Percentiles rank a stretch among this genome's conserved stretches.
Conservation (phyloP, 1,140 invertebrate species). For the Hirudo medicinalis region DNA sequence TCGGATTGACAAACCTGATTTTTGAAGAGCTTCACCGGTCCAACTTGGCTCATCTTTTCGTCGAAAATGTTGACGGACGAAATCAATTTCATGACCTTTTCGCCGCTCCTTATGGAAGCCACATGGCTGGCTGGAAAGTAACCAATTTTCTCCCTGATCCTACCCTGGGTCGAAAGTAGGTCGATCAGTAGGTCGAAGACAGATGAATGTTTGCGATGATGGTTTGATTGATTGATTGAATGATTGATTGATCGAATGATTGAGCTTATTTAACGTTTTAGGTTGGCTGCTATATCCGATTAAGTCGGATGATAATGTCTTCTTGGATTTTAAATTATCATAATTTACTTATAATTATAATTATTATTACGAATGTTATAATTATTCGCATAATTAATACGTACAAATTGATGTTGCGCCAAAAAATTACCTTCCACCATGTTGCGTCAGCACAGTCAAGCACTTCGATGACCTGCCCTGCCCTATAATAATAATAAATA, state of each 20-base stretch:
- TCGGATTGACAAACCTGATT: conserved; percentile 1
- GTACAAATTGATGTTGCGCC: too few relatives aligned
- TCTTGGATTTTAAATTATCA: too few relatives aligned
- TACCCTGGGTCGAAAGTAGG: not conserved
- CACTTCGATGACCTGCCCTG: not conserved
- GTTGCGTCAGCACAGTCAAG: not conserved
- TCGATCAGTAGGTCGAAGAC: too few relatives aligned
- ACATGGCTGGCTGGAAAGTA: conserved; percentile 2
- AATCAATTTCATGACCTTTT: conserved; percentile 7
- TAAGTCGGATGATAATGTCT: too few relatives aligned
- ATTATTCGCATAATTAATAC: too few relatives aligned
- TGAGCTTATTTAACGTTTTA: too few relatives aligned
- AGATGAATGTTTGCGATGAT: too few relatives aligned
- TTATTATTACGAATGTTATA: too few relatives aligned
- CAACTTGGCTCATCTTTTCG: not conserved
- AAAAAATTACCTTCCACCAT: conserved; percentile 10
- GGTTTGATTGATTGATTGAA: too few relatives aligned
- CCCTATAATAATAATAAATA: not conserved
- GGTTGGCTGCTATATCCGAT: too few relatives aligned
- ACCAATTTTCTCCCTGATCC: not conserved
- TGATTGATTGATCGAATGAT: too few relatives aligned
- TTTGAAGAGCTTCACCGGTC: not conserved
- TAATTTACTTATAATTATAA: too few relatives aligned
- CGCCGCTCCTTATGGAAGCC: not conserved
- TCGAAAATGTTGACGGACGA: not conserved